Base-by-base conservation (phyloP, 2,113 vertebrate species). In the Pelmatolapia mariae region DNA sequence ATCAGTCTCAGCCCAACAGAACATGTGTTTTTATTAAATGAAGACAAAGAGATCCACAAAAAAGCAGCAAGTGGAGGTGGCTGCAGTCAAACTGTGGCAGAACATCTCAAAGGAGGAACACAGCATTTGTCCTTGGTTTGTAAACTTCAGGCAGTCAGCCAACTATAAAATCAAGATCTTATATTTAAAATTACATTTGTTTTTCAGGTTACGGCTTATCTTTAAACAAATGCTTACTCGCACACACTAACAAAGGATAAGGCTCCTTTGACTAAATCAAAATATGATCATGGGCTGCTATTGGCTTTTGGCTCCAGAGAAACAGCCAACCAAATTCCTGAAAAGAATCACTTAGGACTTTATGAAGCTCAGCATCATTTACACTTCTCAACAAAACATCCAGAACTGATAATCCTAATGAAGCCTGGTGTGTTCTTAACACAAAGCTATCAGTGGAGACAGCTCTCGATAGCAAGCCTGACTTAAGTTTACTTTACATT, bases 381-480 rank as follows among this genome's bases (percentile, higher is more conserved):
- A 1, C 1, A 36, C 31, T 1, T 0, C 59, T 63, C 16, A 63
- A 63, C 16, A 3, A 18, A 36, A 33, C 29, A 18, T 63, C 29
- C 29, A 63, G 29, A 63, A 63, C 29, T 33, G 59, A 63, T 63
- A 10, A 63, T 63, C 18, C 59, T 36, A 36, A 36, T n/a, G 8
- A 63, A 36, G 18, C 31, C 4, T 36, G 31, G 31, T 63, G 2
- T 63, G 31, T 36, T 7, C 0, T 63, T 63, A 63, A 36, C 59
- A 10, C 29, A 63, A 63, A 3, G 16, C 59, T 59, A 26, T 15
- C 56, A 59, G 56, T 59, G 56, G 56, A 59, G 9, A 7, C 59
- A 6, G 29, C 16, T 33, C 26, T 11, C 5, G 0, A 33, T 63
- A 19, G 3, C 9, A 63, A 63, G 59, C 26, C 15, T 63, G 59